Evolutionary conservation across 2,888 invertebrate species (phyloP), one percentile per base, ranked within the genome.

Genomic region (Pachycephus smyrnensis): DNA sequence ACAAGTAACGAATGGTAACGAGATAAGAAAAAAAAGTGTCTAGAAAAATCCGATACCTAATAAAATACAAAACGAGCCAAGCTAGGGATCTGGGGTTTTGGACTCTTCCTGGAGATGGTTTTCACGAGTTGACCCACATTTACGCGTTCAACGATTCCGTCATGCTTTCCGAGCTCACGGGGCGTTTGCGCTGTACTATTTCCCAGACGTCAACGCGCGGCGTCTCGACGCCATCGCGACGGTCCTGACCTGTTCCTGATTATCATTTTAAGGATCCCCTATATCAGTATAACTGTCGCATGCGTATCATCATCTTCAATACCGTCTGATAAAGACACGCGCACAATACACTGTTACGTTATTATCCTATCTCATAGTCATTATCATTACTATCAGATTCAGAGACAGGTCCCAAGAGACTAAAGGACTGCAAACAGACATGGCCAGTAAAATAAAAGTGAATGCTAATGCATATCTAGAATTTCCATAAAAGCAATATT

Each of bases 401-500:
- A 55, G 23, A 55, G 9, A 55, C 55, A 23, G 15, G 9, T 55
- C 55, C 55, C 23, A 55, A 55, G 9, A 3, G 55, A 55, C 55
- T 55, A 23, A 55, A 23, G 40, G 23, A 55, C 23, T 23, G 55
- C 55, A 9, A 55, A 23, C 36, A n/a, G 74, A 40, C 74, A 1
- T 31, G 33, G 37, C 6, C 36, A 31, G 23, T n/a, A 12, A 33
- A 74, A 74, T 74, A 74, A 74, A 35, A 36, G 23, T n/a, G 74
- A 36, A 35, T n/a, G 74, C 36, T 36, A 2, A 40, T 74, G 9
- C 33, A 12, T n/a, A 1, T 36, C 23, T 23, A 32, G 11, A 40
- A 73, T 76, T 73, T 76, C 55, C 78, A 76, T 78, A 76, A 76
- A 78, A 35, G 31, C 73, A 68, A 78, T 76, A 78, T 76, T 78